Base-by-base conservation (phyloP, 1,140 invertebrate genomes). In the Triops cancriformis region DNA sequence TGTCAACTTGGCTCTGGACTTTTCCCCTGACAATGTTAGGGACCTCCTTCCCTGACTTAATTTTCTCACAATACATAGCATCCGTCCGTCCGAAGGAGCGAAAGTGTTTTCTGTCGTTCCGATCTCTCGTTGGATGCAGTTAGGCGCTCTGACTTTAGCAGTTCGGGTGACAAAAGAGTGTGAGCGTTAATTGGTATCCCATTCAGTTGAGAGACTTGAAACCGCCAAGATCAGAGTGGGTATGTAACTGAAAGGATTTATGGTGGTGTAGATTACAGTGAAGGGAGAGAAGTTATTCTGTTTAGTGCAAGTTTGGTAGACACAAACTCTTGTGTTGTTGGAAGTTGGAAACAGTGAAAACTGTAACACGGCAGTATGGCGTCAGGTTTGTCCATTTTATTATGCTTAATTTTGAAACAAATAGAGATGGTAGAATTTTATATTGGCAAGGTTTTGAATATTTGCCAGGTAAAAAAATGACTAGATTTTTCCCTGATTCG, bases 11-110 rank as follows among this genome's bases (percentile, higher is more conserved):
- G 18, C 10, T 64, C 51, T 5, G 14, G 51, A 23, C 51, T 64
- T 37, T 37, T 64, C 51, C 51, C 23, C 51, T 18, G 18, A 18
- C 45, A 37, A 37, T 64, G 14, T 64, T 64, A n/a, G 23, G 51
- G 51, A 64, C 51, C 51, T 64, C 51, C 51, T 64, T 64, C 51
- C 51, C 3, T 37, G 18, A 18, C 51, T 64, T 64, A 64, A 64
- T 64, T 64, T 64, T 64, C 51, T 64, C 51, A 64, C 51, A 64
- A 64, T 64, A 64, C 31, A 37, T 64, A 64, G 18, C 51, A 64
- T 64, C 51, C 51, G 3, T 23, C 51, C 51, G 51, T 64, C 51
- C 51, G 51, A 37, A 37, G 31, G 31, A 64, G 51, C 51, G 51
- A 64, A 64, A 64, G 51, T 64, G 51, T 64, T 64, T 64, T 37